Base-by-base conservation (phyloP, 1,140 invertebrate species). In the Neoseiulus cucumeris region DNA sequence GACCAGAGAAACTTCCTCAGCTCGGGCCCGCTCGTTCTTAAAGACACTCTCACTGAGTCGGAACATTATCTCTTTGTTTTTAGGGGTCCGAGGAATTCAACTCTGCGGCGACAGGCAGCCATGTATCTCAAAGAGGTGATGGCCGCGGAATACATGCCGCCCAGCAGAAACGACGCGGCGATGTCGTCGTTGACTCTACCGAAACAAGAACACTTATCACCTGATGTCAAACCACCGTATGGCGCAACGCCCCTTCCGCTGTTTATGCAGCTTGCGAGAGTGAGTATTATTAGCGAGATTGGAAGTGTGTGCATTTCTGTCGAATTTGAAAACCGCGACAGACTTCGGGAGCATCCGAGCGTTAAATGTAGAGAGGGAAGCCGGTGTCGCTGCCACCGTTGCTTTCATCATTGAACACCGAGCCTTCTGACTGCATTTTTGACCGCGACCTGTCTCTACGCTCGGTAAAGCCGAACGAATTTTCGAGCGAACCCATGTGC, bases 91-190 rank as follows among this genome's bases (percentile, higher is more conserved):
- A 66, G 75, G 22, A 92, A 91, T 71, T 90, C 90, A 0, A 95
- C 91, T 1, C 78, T 95, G 12, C 80, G 90, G 5, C 81, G 89
- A 45, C 89, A 93, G 77, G 87, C 91, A 81, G 85, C 86, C 18
- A 78, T 89, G 73, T 77, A 81, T 42, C 85, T 77, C 18, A 76
- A 77, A 68, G 75, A 77, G 66, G 51, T 59, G 2, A 59, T 59
- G 51, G 51, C 25, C 22, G 51, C 25, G 9, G 51, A 59, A 17
- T 59, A 59, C 22, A 25, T 59, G 14, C 51, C 51, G 1, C 14
- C 51, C 17, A 59, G 22, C 25, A 59, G 51, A 20, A 20, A 20
- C 51, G 33, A 39, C 33, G 33, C 4, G 4, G 33, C 33, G 9
- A 9, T 39, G 9, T 39, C 33, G 33, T 39, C 33, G 9, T 39